phyloP scores from a whole-genome alignment of 2,797 vertebrate genomes.

The Hozukius guyotensis region DNA sequence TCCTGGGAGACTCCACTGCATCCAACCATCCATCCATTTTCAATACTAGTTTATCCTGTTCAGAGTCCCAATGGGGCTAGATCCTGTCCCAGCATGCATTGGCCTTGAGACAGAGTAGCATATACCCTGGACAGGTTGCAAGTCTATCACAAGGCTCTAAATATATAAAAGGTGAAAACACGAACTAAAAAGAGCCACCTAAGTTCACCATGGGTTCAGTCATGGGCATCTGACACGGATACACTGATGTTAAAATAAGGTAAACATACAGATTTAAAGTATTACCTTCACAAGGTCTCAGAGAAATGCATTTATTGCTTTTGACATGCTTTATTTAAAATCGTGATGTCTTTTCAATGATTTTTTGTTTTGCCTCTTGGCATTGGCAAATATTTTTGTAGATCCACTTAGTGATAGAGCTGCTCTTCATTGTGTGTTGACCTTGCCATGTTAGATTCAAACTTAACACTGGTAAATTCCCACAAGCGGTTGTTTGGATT shows the following conservation, averaged over 20 bases:
- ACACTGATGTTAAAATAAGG: not conserved
- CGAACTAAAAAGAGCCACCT: not conserved
- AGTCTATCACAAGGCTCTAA: not conserved
- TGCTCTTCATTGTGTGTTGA: slow-evolving; percentile 48
- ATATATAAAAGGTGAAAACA: slow-evolving; percentile 8
- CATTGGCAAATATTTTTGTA: slow-evolving; percentile 22
- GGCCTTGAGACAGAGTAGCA: not conserved
- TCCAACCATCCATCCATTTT: slow-evolving; percentile 41
- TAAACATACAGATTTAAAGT: not conserved
- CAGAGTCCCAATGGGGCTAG: slow-evolving; percentile 20
- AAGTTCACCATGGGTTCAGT: not conserved
- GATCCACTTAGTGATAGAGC: slow-evolving; percentile 25
- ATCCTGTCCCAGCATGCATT: slow-evolving; percentile 17
- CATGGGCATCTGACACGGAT: not conserved
- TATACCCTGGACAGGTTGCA: not conserved
- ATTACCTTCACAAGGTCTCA: not conserved
- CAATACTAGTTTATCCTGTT: slow-evolving; percentile 29
- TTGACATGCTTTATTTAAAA: slow-evolving; percentile 14
- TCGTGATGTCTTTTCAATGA: slow-evolving; percentile 7
- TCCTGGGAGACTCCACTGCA: slow-evolving; percentile 14
- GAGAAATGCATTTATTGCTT: not conserved
- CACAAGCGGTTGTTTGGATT: slow-evolving; percentile 23
- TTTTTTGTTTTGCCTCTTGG: slow-evolving; percentile 10
- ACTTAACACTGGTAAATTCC: slow-evolving; percentile 35
- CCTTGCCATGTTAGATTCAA: slow-evolving; percentile 52